These are phyloP conservation scores for Loripinus fragilis DNA, from an alignment of 2,888 invertebrate species.

Conservation along the genomic window DNA sequence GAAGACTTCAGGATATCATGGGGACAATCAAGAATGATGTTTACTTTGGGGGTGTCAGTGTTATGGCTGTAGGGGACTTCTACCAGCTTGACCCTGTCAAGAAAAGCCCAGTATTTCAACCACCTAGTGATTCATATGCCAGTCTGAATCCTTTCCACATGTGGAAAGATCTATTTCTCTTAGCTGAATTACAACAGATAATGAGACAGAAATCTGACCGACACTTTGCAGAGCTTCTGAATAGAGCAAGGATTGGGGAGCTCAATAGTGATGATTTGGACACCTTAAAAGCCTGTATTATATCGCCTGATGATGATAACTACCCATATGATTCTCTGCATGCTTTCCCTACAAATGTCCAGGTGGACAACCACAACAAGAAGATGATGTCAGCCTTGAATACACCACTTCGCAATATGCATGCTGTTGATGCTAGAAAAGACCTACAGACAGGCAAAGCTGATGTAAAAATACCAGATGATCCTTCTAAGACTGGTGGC, in stretches of 20 bases:
- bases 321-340: constrained; percentile 4
- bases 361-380: neutral
- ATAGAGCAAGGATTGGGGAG: neutral
- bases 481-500: neutral
- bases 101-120: neutral
- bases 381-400: neutral
- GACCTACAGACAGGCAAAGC: neutral
- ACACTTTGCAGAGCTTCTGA: neutral
- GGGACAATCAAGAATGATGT: neutral
- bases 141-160: neutral
- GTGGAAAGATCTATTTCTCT: neutral
- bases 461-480: neutral
- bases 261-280: neutral
- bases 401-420: neutral
- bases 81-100: neutral
- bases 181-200: neutral
- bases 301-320: neutral
- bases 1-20: neutral
- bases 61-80: constrained; percentile 6
- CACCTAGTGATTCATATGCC: neutral
- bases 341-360: neutral
- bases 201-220: constrained; percentile 1
- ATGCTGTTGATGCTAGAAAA: neutral
- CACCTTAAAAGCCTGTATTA: neutral
- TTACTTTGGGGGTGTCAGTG: neutral